phyloP scores from a whole-genome alignment of 2,888 invertebrate genomes.

The Nebria salina region DNA sequence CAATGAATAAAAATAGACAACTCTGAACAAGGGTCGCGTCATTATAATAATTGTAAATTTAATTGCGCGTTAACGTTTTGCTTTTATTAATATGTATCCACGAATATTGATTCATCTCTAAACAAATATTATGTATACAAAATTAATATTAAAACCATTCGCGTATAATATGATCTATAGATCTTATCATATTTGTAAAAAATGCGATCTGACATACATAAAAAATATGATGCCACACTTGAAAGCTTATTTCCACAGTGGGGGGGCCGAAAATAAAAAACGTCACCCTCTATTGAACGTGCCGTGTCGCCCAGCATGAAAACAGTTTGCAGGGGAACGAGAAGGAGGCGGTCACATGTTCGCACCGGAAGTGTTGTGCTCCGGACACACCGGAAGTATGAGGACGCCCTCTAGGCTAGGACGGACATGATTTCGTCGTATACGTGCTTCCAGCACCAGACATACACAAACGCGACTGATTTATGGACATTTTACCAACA shows the following conservation, averaged over 20 bases:
- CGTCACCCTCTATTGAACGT: background rate
- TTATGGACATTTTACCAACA: constrained; percentile 36
- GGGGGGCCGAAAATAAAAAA: background rate
- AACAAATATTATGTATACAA: too few relatives aligned
- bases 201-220: too few relatives aligned
- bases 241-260: background rate
- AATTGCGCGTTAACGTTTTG: background rate
- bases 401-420: background rate
- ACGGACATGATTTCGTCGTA: background rate
- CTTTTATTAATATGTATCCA: background rate
- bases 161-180: too few relatives aligned
- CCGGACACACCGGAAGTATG: constrained; percentile 11
- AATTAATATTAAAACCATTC: too few relatives aligned
- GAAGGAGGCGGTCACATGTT: constrained; percentile 17
- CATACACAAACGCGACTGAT: constrained; percentile 14
- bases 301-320: background rate
- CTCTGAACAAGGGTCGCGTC: background rate
- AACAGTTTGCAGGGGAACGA: background rate
- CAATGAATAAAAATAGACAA: background rate
- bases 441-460: background rate
- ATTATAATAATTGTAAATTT: background rate
- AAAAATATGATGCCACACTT: too few relatives aligned
- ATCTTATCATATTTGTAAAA: too few relatives aligned
- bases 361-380: constrained; percentile 22
- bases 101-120: too few relatives aligned